Base-by-base conservation (phyloP, 2,888 invertebrate species). In the Panorpa germanica region DNA sequence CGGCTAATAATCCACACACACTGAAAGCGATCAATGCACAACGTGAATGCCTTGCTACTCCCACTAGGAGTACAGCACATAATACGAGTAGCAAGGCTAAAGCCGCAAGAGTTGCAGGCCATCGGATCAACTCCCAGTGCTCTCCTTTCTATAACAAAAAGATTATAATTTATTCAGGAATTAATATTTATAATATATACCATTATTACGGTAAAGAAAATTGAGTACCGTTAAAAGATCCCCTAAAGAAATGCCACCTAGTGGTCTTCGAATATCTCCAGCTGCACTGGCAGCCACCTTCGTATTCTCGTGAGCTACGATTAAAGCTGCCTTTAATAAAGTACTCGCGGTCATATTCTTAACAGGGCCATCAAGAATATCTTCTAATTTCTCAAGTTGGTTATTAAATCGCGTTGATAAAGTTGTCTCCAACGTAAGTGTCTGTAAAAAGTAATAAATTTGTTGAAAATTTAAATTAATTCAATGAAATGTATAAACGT, bases 11-110 rank as follows among this genome's bases (percentile, higher is more conserved):
- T 24, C 77, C 75, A 52, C 85, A 75, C 15, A 88, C 88, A 37
- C 85, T 85, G 43, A 88, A 83, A 59, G 82, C 67, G 44, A 91
- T 78, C 31, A 91, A 66, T 30, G 86, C 82, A 45, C 86, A 85
- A 29, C 88, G 69, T 11, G 83, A 86, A 53, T 88, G 83, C 15
- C 77, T 62, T 11, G 85, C 82, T 37, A 90, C 82, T 37, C 88
- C 91, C 41, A 88, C 81, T 36, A 91, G 64, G 43, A 90, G 65
- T 37, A 90, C 74, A 35, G 90, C 76, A 57, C 88, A 86, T 28
- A 90, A 70, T 13, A 85, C 73, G 37, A 88, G 70, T 41, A 88
- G 69, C 43, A 80, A 65, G 47, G 83, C 82, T 53, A 86, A 67
- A 34, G 86, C 69, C 34, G 77, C 78, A 70, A 90, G 83, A 35